Evolutionary conservation across 2,888 invertebrate species (phyloP).

Genomic region (Drosophila mulleri): DNA sequence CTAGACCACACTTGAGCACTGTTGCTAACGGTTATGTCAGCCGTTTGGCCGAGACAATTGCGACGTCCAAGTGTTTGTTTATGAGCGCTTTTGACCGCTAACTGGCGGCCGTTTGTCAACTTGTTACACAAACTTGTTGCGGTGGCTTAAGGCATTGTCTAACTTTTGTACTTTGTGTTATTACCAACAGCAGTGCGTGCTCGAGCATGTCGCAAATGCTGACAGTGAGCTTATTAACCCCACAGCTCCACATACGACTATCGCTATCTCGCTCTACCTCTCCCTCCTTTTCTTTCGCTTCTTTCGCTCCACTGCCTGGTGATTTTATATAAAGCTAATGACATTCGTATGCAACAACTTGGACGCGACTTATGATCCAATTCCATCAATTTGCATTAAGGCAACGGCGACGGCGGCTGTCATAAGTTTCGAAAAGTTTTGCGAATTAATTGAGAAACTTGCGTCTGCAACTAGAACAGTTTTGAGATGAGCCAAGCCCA

Average conservation of each 20-base stretch:
- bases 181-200: slow-evolving; percentile 28
- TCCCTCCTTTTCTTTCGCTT: neutral
- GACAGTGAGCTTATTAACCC: slow-evolving; percentile 57
- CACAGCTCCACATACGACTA: neutral
- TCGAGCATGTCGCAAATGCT: slow-evolving; percentile 66
- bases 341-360: slow-evolving; percentile 40
- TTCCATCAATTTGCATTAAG: slow-evolving; percentile 68
- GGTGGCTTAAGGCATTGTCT: slow-evolving; percentile 29
- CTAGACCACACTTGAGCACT: slow-evolving; percentile 21
- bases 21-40: slow-evolving; percentile 70
- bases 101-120: slow-evolving; percentile 53
- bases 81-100: slow-evolving; percentile 69
- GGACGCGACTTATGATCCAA: slow-evolving; percentile 59
- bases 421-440: slow-evolving; percentile 61
- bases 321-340: slow-evolving; percentile 45
- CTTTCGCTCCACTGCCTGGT: neutral
- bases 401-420: slow-evolving; percentile 38
- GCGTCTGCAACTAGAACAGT: slow-evolving; percentile 21
- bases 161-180: slow-evolving; percentile 58
- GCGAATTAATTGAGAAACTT: slow-evolving; percentile 72
- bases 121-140: slow-evolving; percentile 57
- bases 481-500: slow-evolving; percentile 3
- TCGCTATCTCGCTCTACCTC: neutral
- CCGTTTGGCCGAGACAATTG: slow-evolving; percentile 30
- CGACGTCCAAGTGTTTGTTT: slow-evolving; percentile 40